Base-by-base conservation (phyloP, 2,797 vertebrate species). In the Micrastur ruficollis region DNA sequence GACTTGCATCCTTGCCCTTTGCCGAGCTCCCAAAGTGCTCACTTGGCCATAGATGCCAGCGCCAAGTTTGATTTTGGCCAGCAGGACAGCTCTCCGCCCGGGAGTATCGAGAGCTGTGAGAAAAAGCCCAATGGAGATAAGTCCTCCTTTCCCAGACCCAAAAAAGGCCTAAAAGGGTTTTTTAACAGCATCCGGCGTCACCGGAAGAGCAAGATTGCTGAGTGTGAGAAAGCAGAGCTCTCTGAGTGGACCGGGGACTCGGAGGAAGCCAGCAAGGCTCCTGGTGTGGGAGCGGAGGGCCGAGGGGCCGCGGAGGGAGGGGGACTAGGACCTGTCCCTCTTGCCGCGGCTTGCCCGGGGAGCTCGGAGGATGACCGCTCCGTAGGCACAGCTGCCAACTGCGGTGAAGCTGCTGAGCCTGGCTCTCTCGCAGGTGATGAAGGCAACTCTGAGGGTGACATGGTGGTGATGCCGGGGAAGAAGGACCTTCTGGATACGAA, bases 131-230 rank as follows among this genome's bases (percentile, higher is more conserved):
- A 12, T 0, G 95, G 97, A 11, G 98, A 99, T 20, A 99, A 99
- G 84, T 98, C 98, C 5, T 98, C 98, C 65, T 97, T 98, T 14
- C 97, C 98, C 9, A 98, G 99, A 46, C 98, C 99, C 80, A 99
- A 98, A 84, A 99, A 98, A 94, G 99, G 99, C 27, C 96, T 99
- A 29, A 99, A 98, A 86, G 98, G 99, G 38, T 98, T 99, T 78
- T 99, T 99, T 70, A 99, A 98, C 96, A 99, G 99, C 98, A 99
- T 99, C 86, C 98, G 98, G 65, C 98, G 99, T 75, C 99, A 99
- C 93, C 98, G 98, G 86, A 99, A 99, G 97, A 98, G 97, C 94
- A 99, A 98, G 97, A 98, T 98, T 65, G 89, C 80, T 3, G 98
- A 98, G 53, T 65, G 93, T 23, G 99, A 99, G 85, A 99, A 98